Evolutionary conservation across 2,797 vertebrate species (phyloP), one percentile per base, ranked within the genome.

Genomic region (Centropyge bicolor): DNA sequence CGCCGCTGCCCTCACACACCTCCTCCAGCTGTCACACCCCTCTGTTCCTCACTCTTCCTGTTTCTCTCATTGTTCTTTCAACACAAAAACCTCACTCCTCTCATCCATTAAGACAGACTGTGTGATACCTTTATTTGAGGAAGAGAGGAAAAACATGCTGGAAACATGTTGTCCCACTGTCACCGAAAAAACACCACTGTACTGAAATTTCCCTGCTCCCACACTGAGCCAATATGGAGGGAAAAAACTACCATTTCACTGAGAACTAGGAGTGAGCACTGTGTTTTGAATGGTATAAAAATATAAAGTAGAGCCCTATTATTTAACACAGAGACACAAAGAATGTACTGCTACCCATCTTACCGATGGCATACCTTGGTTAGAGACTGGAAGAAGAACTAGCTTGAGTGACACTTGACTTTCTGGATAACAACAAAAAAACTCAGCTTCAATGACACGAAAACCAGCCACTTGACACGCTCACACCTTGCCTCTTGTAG

Each of bases 181-280:
- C 74, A 54, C 55, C 20, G 5, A 59, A 65, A 24, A 64, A 38
- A 63, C 70, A 66, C 75, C 61, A 83, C 74, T 46, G 48, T 69
- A 64, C 63, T 85, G 72, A 80, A 70, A 68, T 48, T 46, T 57
- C 87, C 86, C 85, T 86, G 82, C 81, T 76, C 80, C 74, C 84
- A 87, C 70, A 76, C 93, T 94, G 94, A 95, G 94, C 94, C 94
- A 84, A 41, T 27, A 64, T 10, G 24, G 76, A 85, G 46, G 67
- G 19, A 24, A 72, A 49, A 66, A 38, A 40, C 24, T 22, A 40
- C n/a, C 9, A 40, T 60, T 55, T 64, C 5, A 11, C 69, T 73
- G 67, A 75, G 40, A 72, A 65, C 46, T 49, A 24, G 20, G 51
- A 35, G 8, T 52, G 63, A 88, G 24, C 78, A 70, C 56, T 76